A percentile compares a stretch with the other conserved stretches of the same genome.
Evolutionary conservation across 2,888 invertebrate species (phyloP).

Genomic region (Agrochola macilenta): DNA sequence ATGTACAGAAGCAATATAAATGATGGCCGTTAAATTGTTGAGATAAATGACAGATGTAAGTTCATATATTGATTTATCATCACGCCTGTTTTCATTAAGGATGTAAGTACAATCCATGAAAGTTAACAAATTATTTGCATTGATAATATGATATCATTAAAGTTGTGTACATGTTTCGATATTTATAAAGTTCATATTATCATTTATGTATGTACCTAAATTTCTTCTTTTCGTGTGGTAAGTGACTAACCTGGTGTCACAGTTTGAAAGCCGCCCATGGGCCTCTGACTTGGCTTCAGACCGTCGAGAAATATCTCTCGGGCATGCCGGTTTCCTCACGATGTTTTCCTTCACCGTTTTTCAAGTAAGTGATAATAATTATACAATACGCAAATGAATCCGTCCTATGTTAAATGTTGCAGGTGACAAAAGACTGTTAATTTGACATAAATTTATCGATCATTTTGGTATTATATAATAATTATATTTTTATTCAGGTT

Average conservation of each 20-base stretch:
- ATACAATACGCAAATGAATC: too few species aligned
- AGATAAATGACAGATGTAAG: slow-evolving; percentile 41
- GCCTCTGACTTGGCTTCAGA: too few species aligned
- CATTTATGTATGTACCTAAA: too few species aligned
- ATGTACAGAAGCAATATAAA: slow-evolving; percentile 50
- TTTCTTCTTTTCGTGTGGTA: too few species aligned
- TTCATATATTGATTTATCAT: slow-evolving; percentile 27
- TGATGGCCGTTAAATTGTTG: slow-evolving; percentile 32
- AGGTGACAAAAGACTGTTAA: neutral
- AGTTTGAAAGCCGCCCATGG: too few species aligned
- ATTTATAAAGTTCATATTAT: neutral
- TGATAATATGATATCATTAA: neutral
- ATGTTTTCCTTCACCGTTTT: too few species aligned
- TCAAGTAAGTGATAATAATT: too few species aligned
- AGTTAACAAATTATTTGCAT: neutral
- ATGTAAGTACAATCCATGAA: neutral
- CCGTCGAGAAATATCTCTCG: too few species aligned
- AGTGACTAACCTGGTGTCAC: too few species aligned
- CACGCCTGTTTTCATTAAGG: slow-evolving; percentile 22
- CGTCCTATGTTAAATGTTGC: too few species aligned
- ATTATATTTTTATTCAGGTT: neutral
- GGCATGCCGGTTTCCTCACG: too few species aligned
- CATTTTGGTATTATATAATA: neutral
- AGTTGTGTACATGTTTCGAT: too few species aligned
- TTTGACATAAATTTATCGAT: neutral